Base-by-base conservation (phyloP, 2,113 vertebrate genomes). In the Synodontis membranacea region DNA sequence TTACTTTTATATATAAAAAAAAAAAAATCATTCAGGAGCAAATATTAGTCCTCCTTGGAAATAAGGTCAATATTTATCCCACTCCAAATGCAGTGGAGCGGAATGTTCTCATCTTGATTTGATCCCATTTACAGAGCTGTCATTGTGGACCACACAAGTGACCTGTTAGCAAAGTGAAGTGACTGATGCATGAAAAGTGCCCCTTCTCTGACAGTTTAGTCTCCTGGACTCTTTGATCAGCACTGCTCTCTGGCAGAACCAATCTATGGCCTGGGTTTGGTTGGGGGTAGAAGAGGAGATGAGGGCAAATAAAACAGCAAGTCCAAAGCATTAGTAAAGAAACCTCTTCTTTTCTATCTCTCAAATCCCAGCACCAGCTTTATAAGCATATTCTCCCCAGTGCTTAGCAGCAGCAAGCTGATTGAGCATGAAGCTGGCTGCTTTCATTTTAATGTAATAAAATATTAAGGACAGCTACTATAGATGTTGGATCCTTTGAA, bases 391-490 rank as follows among this genome's bases (percentile, higher is more conserved):
- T 91, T 92, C 81, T 92, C 80, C 89, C 85, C 60, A 89, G 88
- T 89, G 89, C 91, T 91, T 91, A 90, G 84, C 72, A 66, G 66
- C 31, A 37, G 42, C 74, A 88, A 90, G 89, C 87, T 87, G 87
- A 86, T 90, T 90, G 91, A 89, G 85, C 82, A 74, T 90, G 84
- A 80, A 90, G 80, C 70, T n/a, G 8, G 56, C 48, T 86, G 84
- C 87, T 92, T 93, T 90, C 87, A 92, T 86, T 90, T 80, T 81
- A 89, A 91, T 89, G 89, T 87, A 64, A 92, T 91, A 84, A 90
- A 93, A 92, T 86, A 88, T 86, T 48, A 76, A 88, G 80, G 89
- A 80, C 21, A 74, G 84, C 42, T 85, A 90, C 82, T 75, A 86
- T 80, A 86, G 56, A 88, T 84, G 52, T 68, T 66, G 78, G 76